A percentile compares a stretch with the other conserved stretches of the same genome.
Evolutionary conservation across 1,140 invertebrate species (phyloP).

Genomic region (Drosophila rhopaloa): DNA sequence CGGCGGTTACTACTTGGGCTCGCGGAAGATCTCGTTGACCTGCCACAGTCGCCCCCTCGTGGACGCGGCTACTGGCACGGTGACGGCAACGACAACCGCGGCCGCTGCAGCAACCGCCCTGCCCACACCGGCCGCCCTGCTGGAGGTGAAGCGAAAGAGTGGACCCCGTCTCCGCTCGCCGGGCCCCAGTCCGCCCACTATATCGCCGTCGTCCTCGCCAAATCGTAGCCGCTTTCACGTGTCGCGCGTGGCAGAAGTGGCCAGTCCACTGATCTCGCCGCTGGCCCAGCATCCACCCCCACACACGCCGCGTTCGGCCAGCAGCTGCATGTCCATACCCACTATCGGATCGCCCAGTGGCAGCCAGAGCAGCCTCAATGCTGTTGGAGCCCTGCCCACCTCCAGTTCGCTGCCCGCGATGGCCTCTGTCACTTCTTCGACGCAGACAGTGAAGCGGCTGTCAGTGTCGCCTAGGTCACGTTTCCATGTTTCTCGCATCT

Average conservation of each 20-base stretch:
- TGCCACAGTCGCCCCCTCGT: constrained; percentile 83
- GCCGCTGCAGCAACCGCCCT: constrained; percentile 65
- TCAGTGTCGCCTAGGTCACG: constrained; percentile 77
- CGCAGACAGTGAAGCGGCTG: constrained; percentile 74
- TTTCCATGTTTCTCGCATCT: constrained; percentile 78
- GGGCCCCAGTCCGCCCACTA: constrained; percentile 88
- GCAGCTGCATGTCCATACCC: constrained; percentile 78
- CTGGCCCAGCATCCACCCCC: constrained; percentile 59
- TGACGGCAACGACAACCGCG: constrained; percentile 48
- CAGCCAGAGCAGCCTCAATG: constrained; percentile 52
- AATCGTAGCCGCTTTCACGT: constrained; percentile 87
- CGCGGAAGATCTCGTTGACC: constrained; percentile 88
- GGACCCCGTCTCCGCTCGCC: constrained; percentile 88
- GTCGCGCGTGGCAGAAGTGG: constrained; percentile 85
- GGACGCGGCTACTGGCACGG: constrained; percentile 65
- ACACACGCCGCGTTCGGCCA: constrained; percentile 54
- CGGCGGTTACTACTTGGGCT: constrained; percentile 85
- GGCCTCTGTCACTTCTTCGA: constrained; percentile 77
- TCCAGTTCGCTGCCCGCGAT: constrained; percentile 80
- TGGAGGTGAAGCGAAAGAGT: constrained; percentile 85
- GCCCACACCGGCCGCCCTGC: constrained; percentile 65
- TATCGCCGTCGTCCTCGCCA: constrained; percentile 89
- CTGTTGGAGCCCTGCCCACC: constrained; percentile 60
- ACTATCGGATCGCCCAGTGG: constrained; percentile 48
- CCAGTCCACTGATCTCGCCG: constrained; percentile 74